A percentile compares a stretch with the other conserved stretches of the same genome.
These are phyloP conservation scores for Crotalus helleri DNA, from an alignment of 2,113 vertebrate genomes.

Conservation along the genomic window DNA sequence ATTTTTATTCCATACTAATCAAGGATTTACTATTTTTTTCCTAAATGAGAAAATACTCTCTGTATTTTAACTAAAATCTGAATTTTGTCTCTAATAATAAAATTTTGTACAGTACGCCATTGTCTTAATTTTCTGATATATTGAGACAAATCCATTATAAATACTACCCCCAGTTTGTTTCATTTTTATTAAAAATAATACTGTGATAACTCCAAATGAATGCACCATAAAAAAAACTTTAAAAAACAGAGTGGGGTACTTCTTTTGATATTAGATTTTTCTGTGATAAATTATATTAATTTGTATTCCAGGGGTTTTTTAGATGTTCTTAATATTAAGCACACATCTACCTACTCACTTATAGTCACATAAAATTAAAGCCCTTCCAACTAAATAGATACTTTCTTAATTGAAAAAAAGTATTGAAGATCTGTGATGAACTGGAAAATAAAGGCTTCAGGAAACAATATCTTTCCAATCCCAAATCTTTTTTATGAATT, in stretches of 20 bases:
- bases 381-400: background rate
- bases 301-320: background rate
- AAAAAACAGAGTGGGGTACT: slow-evolving; percentile 14
- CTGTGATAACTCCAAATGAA: slow-evolving; percentile 44
- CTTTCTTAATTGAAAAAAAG: background rate
- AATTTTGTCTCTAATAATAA: slow-evolving; percentile 76
- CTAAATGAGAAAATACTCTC: slow-evolving; percentile 61
- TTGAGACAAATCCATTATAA: slow-evolving; percentile 57
- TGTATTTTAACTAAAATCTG: slow-evolving; percentile 73
- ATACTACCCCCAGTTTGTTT: slow-evolving; percentile 55
- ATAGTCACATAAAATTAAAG: background rate
- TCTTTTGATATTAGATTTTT: slow-evolving; percentile 23
- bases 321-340: background rate
- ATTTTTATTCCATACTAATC: slow-evolving; percentile 57
- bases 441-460: background rate
- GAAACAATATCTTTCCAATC: background rate
- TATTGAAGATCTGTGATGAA: background rate
- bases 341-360: background rate
- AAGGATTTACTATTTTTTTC: slow-evolving; percentile 59
- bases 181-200: slow-evolving; percentile 46
- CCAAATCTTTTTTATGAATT: background rate
- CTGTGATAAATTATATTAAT: background rate
- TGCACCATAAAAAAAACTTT: slow-evolving; percentile 10
- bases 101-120: slow-evolving; percentile 72
- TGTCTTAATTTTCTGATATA: slow-evolving; percentile 68